Conservation (phyloP, 2,888 invertebrate species). For the Lapara coniferarum region DNA sequence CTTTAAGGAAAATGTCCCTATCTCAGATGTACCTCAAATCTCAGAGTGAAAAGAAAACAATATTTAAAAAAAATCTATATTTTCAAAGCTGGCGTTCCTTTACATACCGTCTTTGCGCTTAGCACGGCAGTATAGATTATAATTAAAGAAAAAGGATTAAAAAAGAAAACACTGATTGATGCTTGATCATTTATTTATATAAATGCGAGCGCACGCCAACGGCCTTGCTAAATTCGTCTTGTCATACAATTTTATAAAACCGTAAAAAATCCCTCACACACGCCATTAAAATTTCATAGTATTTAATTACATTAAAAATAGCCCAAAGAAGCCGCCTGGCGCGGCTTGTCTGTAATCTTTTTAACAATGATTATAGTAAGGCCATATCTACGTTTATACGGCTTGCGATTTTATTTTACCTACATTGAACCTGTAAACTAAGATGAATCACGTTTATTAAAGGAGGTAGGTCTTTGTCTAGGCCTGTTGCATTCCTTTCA, state of each 20-base stretch:
- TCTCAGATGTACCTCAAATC: too few relatives aligned
- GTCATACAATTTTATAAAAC: conserved; percentile 15
- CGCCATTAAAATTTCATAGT: conserved; percentile 45
- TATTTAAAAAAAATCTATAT: too few relatives aligned
- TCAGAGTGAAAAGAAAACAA: too few relatives aligned
- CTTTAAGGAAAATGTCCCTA: too few relatives aligned
- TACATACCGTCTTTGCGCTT: too few relatives aligned
- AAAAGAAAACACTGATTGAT: too few relatives aligned
- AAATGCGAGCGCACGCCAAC: neutral
- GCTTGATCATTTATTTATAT: neutral
- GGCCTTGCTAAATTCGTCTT: neutral
- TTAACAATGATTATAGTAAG: conserved; percentile 12
- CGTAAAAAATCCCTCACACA: conserved; percentile 31
- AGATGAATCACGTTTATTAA: neutral
- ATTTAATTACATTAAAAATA: conserved; percentile 51
- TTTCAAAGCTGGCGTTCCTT: too few relatives aligned
- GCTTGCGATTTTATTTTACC: conserved; percentile 6
- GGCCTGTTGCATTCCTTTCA: neutral
- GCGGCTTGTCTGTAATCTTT: neutral
- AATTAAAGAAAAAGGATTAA: too few relatives aligned
- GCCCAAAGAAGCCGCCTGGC: conserved; percentile 50
- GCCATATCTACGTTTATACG: neutral
- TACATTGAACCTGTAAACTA: neutral
- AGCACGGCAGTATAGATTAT: too few relatives aligned
- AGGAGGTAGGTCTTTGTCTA: neutral